Percentiles rank a stretch among this genome's conserved stretches.
These are phyloP conservation scores for Temnothorax longispinosus DNA, from an alignment of 1,140 invertebrate genomes.

Conservation along the genomic window DNA sequence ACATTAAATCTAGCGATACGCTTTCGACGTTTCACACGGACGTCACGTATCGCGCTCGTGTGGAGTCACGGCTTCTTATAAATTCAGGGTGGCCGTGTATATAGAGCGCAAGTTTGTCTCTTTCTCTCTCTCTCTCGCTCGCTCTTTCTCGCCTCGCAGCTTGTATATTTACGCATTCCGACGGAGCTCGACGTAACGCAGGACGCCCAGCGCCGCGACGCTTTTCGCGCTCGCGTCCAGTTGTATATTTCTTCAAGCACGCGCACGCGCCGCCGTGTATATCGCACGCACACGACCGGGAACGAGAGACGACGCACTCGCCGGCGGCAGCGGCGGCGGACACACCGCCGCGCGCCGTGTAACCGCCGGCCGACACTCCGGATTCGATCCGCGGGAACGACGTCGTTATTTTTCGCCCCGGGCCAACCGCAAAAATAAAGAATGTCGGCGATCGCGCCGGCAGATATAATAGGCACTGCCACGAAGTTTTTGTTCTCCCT, in stretches of 20 bases:
- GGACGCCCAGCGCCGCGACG: slow-evolving; percentile 82
- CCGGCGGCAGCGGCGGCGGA: neutral
- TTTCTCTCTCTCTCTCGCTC: slow-evolving; percentile 35
- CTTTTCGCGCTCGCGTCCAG: slow-evolving; percentile 80
- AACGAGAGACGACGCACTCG: slow-evolving; percentile 37
- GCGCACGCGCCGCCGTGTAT: slow-evolving; percentile 64
- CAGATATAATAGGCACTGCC: slow-evolving; percentile 32
- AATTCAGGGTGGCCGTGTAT: slow-evolving; percentile 72
- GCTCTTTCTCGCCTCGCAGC: slow-evolving; percentile 27
- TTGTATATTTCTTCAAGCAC: slow-evolving; percentile 84
- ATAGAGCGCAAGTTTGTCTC: slow-evolving; percentile 68
- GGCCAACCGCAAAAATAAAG: slow-evolving; percentile 56
- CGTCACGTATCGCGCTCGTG: slow-evolving; percentile 62
- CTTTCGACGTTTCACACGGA: slow-evolving; percentile 29
- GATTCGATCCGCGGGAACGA: slow-evolving; percentile 66
- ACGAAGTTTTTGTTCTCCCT: slow-evolving; percentile 44
- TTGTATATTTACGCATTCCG: slow-evolving; percentile 85
- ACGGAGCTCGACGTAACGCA: slow-evolving; percentile 81
- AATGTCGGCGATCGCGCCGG: slow-evolving; percentile 42
- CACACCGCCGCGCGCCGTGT: slow-evolving; percentile 29
- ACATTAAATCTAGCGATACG: slow-evolving; percentile 38
- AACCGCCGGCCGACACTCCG: slow-evolving; percentile 61
- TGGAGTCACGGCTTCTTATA: slow-evolving; percentile 73
- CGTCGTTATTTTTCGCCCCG: slow-evolving; percentile 70
- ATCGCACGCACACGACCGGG: slow-evolving; percentile 39